These are phyloP conservation scores for Nasonia giraulti DNA, from an alignment of 1,140 invertebrate genomes.

Conservation along the genomic window DNA sequence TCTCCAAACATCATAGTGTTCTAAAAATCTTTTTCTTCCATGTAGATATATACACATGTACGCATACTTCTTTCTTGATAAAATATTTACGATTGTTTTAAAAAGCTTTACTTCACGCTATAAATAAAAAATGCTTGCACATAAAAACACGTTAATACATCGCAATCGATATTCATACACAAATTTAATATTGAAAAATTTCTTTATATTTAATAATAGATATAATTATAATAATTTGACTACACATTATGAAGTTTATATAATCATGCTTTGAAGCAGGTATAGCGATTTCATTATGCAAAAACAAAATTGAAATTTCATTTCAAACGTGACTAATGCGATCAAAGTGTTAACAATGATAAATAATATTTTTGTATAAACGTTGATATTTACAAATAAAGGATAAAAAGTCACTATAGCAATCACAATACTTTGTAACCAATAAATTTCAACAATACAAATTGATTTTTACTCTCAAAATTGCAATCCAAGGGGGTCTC, in stretches of 20 bases:
- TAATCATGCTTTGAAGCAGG: constrained; percentile 43
- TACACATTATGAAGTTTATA: constrained; percentile 29
- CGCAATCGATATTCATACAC: constrained; percentile 37
- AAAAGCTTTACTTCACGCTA: constrained; percentile 31
- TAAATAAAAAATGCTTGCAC: constrained; percentile 45
- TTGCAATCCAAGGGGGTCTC: constrained; percentile 45
- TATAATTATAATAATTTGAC: constrained; percentile 40
- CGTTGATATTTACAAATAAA: constrained; percentile 44
- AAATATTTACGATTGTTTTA: constrained; percentile 38
- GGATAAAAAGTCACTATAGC: constrained; percentile 33
- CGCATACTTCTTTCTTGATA: not conserved
- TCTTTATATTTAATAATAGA: constrained; percentile 34
- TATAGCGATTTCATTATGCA: constrained; percentile 24
- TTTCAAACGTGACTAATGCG: constrained; percentile 33
- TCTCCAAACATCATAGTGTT: constrained; percentile 38
- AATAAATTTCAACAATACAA: constrained; percentile 46
- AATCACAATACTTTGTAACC: constrained; percentile 47
- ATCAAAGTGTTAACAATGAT: constrained; percentile 31
- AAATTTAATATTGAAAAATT: constrained; percentile 28
- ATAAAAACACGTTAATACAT: constrained; percentile 52
- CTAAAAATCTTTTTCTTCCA: constrained; percentile 29
- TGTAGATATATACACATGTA: not conserved
- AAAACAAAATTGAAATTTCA: constrained; percentile 47
- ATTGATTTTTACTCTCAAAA: constrained; percentile 25
- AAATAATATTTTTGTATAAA: constrained; percentile 46